Conservation (phyloP, 2,113 vertebrate genomes). For the Aramus guarauna region DNA sequence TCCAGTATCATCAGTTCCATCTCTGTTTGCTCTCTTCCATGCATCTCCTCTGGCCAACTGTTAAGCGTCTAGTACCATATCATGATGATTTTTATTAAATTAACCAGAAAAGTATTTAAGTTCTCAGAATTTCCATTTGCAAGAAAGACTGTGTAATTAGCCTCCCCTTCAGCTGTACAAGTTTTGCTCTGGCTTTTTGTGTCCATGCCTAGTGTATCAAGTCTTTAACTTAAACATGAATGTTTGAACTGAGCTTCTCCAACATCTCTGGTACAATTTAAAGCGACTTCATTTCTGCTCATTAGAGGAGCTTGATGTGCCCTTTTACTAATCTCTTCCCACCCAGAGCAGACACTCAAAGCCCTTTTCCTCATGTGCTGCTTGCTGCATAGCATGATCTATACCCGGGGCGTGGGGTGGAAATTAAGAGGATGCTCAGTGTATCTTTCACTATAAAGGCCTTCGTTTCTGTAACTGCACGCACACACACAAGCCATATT, state of each 20-base stretch:
- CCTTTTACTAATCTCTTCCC: neutral
- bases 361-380: neutral
- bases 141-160: neutral
- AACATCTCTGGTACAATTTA: neutral
- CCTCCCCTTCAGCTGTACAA: neutral
- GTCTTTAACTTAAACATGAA: neutral
- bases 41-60: neutral
- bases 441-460: neutral
- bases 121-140: neutral
- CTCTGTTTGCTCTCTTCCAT: neutral
- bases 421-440: neutral
- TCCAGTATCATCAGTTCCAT: neutral
- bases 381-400: neutral
- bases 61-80: neutral
- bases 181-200: neutral
- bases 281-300: neutral
- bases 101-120: neutral
- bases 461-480: neutral
- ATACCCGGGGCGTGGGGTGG: rapidly evolving
- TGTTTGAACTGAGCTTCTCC: neutral
- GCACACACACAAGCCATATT: neutral
- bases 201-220: neutral
- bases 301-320: neutral
- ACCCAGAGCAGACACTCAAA: neutral
- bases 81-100: neutral